Percentiles rank a stretch among this genome's conserved stretches.
Conservation (phyloP, 2,113 vertebrate genomes). For the Tychaedon coryphoeus region DNA sequence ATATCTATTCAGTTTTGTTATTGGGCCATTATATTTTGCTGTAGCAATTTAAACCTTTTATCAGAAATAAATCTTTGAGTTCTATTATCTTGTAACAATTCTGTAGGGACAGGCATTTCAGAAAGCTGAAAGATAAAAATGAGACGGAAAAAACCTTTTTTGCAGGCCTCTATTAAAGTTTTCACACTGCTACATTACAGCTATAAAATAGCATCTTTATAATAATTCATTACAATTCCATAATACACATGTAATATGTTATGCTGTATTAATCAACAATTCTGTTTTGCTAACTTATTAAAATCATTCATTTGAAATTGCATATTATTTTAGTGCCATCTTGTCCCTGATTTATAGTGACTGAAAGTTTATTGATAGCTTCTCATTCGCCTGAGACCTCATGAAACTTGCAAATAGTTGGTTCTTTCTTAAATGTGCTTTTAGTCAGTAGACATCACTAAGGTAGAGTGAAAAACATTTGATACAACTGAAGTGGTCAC, state of each 20-base stretch:
- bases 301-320: conserved; percentile 19
- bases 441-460: background rate
- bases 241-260: background rate
- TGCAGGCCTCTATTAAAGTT: background rate
- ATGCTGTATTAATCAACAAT: conserved; percentile 33
- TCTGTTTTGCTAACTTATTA: background rate
- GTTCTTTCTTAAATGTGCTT: background rate
- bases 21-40: conserved; percentile 38
- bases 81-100: conserved; percentile 20
- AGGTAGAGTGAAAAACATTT: background rate
- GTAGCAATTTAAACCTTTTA: conserved; percentile 46
- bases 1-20: background rate
- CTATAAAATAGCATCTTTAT: background rate
- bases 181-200: background rate
- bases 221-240: conserved; percentile 2
- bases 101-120: conserved; percentile 12
- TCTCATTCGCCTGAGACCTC: background rate
- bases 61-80: conserved; percentile 43
- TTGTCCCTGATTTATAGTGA: background rate
- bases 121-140: conserved; percentile 21
- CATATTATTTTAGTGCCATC: background rate
- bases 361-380: background rate
- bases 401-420: background rate
- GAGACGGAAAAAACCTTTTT: background rate
- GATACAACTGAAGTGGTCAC: background rate